A percentile compares a stretch with the other conserved stretches of the same genome.
Conservation (phyloP, 2,797 vertebrate genomes). For the Anabas testudineus region DNA sequence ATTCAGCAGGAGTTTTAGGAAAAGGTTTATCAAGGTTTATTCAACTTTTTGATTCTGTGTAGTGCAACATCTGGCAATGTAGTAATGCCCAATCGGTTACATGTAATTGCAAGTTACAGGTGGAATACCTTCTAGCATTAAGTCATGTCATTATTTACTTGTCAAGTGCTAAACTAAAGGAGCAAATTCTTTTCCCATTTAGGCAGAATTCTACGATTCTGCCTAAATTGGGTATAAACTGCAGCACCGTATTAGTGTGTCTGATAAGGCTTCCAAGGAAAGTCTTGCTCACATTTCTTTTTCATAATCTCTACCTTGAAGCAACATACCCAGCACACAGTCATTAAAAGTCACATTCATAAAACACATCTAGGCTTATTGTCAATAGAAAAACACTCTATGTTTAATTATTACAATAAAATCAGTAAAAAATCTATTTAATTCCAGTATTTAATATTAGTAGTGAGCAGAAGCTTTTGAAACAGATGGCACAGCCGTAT, state of each 20-base stretch:
- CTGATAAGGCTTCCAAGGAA: conserved; percentile 9
- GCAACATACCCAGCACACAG: conserved; percentile 31
- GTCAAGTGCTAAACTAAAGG: not conserved
- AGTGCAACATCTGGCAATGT: not conserved
- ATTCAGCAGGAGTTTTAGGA: not conserved
- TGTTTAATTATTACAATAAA: not conserved
- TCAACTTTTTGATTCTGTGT: too few species aligned
- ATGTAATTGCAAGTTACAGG: not conserved
- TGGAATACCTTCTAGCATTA: not conserved
- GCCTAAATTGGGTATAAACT: not conserved
- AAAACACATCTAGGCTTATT: not conserved
- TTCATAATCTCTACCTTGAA: conserved; percentile 43
- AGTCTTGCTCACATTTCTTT: conserved; percentile 37
- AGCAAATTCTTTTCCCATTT: too few species aligned
- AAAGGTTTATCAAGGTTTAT: not conserved
- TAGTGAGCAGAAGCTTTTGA: too few species aligned
- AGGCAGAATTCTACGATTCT: not conserved
- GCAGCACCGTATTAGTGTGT: conserved; percentile 14
- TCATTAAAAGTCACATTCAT: too few species aligned
- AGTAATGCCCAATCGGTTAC: not conserved
- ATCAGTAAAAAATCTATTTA: not conserved
- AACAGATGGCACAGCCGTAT: too few species aligned
- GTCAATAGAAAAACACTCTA: not conserved
- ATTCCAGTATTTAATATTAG: not conserved
- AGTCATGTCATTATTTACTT: not conserved